Evolutionary conservation across 2,888 invertebrate species (phyloP).

Genomic region (Strigamia crassipes): DNA sequence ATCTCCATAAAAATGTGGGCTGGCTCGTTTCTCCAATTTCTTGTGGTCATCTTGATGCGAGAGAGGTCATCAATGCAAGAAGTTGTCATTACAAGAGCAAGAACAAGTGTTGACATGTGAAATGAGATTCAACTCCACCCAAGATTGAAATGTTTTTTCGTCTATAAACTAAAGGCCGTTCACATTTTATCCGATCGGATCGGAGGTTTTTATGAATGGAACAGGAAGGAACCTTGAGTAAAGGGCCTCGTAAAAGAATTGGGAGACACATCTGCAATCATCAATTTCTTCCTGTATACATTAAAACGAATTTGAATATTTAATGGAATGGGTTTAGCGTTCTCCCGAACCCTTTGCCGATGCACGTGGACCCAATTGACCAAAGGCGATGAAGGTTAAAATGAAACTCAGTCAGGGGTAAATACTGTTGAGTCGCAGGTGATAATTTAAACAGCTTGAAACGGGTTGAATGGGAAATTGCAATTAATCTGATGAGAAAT

Average conservation of each 20-base stretch:
- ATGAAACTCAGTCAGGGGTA: slow-evolving; percentile 9
- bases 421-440: background rate
- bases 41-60: background rate
- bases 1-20: slow-evolving; percentile 15
- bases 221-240: slow-evolving; percentile 28
- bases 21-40: background rate
- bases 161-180: background rate
- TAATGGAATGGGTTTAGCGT: background rate
- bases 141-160: background rate
- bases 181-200: background rate
- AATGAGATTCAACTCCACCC: slow-evolving; percentile 22
- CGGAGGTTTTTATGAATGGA: slow-evolving; percentile 19
- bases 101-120: slow-evolving; percentile 6
- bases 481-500: slow-evolving; percentile 28
- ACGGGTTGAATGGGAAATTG: slow-evolving; percentile 3
- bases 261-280: slow-evolving; percentile 1
- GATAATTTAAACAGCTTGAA: slow-evolving; percentile 36
- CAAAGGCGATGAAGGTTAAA: slow-evolving; percentile 5
- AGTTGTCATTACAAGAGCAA: slow-evolving; percentile 2
- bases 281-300: slow-evolving; percentile 8
- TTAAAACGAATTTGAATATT: background rate
- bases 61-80: slow-evolving; percentile 27
- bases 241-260: slow-evolving; percentile 27
- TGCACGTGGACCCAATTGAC: background rate
- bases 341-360: background rate